Base-by-base conservation (phyloP, 2,888 invertebrate species). In the Odiellus spinosus region DNA sequence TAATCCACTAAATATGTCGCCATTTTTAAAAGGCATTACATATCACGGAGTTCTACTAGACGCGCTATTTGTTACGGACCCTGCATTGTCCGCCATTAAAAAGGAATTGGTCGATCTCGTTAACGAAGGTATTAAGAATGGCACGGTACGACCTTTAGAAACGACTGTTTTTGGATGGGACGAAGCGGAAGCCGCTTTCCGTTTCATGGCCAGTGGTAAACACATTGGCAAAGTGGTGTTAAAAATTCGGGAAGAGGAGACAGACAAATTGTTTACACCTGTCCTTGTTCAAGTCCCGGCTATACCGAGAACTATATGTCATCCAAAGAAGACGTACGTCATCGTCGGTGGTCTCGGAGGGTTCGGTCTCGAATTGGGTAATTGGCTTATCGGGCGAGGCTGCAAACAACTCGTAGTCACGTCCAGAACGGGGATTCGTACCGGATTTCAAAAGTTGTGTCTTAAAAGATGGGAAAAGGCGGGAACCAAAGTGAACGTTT, bases 361-460 rank as follows among this genome's bases (percentile, higher is more conserved):
- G 3, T 95, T 98, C 68, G 96, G 96, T 20, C 71, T 96, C 53
- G 96, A 98, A 70, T 71, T 98, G 55, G 79, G 82, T 38, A 76
- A 83, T 57, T 93, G 93, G 91, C 69, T 98, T 64, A 76, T 87
- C 46, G 69, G 70, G 42, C 77, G 93, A 51, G 96, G 96, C 14
- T 93, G 90, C 17, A 78, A 73, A 45, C 75, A 79, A 57, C 68
- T 96, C 32, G 77, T 93, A 44, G 73, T 96, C 17, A 87, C 84
- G 17, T 90, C 91, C 10, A 76, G 96, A 58, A 80, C 82, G 55
- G 95, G 95, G 40, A 73, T 93, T 46, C 80, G 80, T 61, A 82
- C 82, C 41, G 95, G 95, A 38, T 96, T 95, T 68, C 96, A 96
- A 71, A 76, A 83, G 1, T 71, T 85, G 53, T 82, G 85, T 68